These are phyloP conservation scores for Apomyelois bistriatella DNA, from an alignment of 2,888 invertebrate species.

Conservation along the genomic window DNA sequence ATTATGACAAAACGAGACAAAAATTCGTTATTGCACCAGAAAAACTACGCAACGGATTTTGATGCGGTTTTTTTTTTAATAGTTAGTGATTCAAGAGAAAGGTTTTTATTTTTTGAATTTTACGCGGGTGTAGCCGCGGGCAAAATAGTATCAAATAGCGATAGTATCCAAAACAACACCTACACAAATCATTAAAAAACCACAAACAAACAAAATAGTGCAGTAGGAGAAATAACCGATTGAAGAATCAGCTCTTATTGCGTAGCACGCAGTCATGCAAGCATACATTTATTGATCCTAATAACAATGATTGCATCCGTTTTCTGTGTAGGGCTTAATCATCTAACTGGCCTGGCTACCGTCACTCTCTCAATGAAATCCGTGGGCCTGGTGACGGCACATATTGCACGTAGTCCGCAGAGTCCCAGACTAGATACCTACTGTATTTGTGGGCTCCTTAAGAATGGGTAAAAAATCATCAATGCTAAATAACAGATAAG, in stretches of 20 bases:
- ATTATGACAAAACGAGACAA: too few species aligned
- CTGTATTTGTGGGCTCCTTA: too few species aligned
- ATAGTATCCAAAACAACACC: neutral
- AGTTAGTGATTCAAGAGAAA: too few species aligned
- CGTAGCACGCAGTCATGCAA: slow-evolving; percentile 2
- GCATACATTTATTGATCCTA: slow-evolving; percentile 11
- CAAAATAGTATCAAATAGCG: too few species aligned
- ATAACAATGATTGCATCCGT: slow-evolving; percentile 14
- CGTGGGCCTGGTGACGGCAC: neutral
- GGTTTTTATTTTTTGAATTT: too few species aligned
- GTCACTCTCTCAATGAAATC: neutral
- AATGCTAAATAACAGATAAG: too few species aligned
- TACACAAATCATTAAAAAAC: neutral
- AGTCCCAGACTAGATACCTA: too few species aligned
- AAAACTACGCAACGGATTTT: too few species aligned
- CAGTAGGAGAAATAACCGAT: neutral
- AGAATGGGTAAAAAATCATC: too few species aligned
- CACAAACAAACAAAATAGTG: neutral
- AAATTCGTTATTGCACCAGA: too few species aligned
- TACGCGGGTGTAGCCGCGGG: too few species aligned
- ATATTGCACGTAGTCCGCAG: neutral
- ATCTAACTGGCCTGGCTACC: neutral
- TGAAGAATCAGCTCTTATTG: slow-evolving; percentile 1
- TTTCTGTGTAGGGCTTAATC: slow-evolving; percentile 8
- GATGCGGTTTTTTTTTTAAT: too few species aligned